Evolutionary conservation across 2,113 vertebrate genomes (phyloP), one percentile per base, ranked within the genome.

Genomic region (Podarcis muralis): DNA sequence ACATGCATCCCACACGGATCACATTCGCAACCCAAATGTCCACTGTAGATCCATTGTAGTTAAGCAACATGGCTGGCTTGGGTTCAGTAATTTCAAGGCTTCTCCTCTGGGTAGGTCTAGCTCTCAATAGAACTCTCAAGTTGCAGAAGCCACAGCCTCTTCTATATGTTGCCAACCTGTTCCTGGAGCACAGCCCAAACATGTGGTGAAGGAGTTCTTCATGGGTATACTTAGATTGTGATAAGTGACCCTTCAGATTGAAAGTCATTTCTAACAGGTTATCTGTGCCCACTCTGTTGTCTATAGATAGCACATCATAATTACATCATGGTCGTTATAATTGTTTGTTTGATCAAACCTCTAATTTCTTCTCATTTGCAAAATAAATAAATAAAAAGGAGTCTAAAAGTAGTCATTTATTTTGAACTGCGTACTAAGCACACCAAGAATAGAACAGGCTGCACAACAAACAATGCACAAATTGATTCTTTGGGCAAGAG

Each of bases 221-320:
- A 32, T 40, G 25, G 8, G 23, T 35, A 65, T 40, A 62, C 72
- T 37, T 30, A 30, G 68, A 90, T 91, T 66, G 13, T 71, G 23
- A 40, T 62, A 66, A 69, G 84, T 43, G 65, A 88, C 83, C 57
- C 66, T 93, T 85, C 85, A 90, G 37, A 74, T 74, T 16, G 32
- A 89, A 86, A 85, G 68, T 78, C 25, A 57, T 81, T 62, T 81
- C 82, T 87, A 85, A 93, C 87, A 88, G 93, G 89, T 84, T 91
- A 68, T 79, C 84, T 88, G 82, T 65, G 83, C 35, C 27, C 80
- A 72, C 2, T 90, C 92, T 0, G 0, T 74, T 88, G 53, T n/a
- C 77, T 91, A 82, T 87, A 88, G 85, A 71, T 77, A 74, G 8
- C 87, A 20, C 71, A 13, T 83, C 75, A 74, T 59, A 15, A 90